Conservation (phyloP, 2,113 vertebrate genomes). For the Scomber colias region DNA sequence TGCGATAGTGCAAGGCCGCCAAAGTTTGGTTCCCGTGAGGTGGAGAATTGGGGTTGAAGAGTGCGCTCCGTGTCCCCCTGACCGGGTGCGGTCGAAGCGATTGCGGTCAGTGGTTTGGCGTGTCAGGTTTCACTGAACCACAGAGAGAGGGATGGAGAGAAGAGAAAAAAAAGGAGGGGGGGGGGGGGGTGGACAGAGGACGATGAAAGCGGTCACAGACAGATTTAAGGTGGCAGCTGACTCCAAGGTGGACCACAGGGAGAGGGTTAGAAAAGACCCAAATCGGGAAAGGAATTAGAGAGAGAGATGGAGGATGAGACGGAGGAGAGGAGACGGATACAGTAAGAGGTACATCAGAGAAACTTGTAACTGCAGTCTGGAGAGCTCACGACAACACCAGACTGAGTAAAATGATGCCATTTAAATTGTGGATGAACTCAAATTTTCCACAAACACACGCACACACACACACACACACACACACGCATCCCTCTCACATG, state of each 20-base stretch:
- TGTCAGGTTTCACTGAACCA: conserved; percentile 41
- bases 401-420: conserved; percentile 27
- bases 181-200: conserved; percentile 12
- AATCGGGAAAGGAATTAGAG: background rate
- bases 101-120: conserved; percentile 36
- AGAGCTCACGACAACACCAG: background rate
- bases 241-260: conserved; percentile 35
- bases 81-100: conserved; percentile 20
- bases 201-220: conserved; percentile 49
- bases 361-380: background rate
- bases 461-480: too few species aligned
- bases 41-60: background rate
- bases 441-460: background rate
- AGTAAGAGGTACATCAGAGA: background rate
- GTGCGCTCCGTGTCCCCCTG: background rate
- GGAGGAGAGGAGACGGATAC: background rate
- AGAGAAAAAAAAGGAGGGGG: background rate
- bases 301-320: background rate
- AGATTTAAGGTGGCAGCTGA: conserved; percentile 23
- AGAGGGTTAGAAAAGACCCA: conserved; percentile 13
- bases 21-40: background rate
- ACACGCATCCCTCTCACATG: conserved; percentile 25
- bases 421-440: conserved; percentile 30
- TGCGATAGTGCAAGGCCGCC: background rate
- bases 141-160: background rate